Evolutionary conservation across 2,113 vertebrate species (phyloP).

Genomic region (Python bivittatus): DNA sequence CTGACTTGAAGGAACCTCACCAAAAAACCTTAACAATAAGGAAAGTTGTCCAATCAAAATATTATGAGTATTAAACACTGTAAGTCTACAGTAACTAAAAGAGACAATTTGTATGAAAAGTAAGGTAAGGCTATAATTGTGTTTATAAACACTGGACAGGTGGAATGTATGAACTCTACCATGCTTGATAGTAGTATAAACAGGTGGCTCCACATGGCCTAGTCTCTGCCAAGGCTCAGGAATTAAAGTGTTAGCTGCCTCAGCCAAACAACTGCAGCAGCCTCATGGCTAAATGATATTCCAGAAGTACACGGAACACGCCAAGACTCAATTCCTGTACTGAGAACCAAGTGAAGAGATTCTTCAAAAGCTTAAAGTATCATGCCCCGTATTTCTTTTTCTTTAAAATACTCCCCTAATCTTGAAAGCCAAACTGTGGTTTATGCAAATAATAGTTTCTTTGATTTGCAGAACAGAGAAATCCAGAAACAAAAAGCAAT

Average conservation of each 20-base stretch:
- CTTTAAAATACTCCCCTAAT: not conserved
- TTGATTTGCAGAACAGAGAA: too few relatives aligned
- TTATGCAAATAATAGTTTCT: not conserved
- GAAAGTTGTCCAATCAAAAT: not conserved
- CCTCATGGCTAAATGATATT: not conserved
- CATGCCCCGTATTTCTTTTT: not conserved
- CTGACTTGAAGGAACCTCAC: too few relatives aligned
- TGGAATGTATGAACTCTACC: not conserved
- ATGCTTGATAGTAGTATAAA: not conserved
- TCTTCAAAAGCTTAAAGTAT: not conserved
- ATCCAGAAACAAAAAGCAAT: not conserved
- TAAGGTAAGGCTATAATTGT: not conserved
- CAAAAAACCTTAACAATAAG: not conserved
- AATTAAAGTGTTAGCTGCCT: not conserved
- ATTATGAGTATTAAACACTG: not conserved
- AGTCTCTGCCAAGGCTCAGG: not conserved
- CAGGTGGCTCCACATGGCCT: not conserved
- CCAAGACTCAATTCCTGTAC: not conserved
- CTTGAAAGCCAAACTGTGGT: not conserved
- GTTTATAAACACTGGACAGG: not conserved
- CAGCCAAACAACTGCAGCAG: not conserved
- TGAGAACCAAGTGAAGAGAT: not conserved
- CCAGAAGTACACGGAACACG: not conserved
- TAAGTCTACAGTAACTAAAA: not conserved
- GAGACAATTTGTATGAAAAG: not conserved